Evolutionary conservation across 2,888 invertebrate species (phyloP).

Genomic region (Oscheius sp.): DNA sequence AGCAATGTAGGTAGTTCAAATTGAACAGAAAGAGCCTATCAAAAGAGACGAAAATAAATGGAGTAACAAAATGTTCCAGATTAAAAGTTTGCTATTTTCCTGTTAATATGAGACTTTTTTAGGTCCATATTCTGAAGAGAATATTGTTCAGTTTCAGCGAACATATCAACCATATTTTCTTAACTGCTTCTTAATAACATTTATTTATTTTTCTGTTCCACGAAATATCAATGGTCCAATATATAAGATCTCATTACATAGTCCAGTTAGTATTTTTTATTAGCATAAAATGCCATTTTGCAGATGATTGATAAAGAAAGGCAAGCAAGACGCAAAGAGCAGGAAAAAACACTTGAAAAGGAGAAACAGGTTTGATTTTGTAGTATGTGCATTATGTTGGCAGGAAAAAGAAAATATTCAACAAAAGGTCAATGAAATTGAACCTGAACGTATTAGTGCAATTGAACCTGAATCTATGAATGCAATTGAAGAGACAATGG

Average conservation of each 20-base stretch:
- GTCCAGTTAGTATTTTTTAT: background rate
- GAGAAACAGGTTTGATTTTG: too few species aligned
- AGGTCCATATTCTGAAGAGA: conserved; percentile 47
- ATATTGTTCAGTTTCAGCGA: conserved; percentile 38
- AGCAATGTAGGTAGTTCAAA: conserved; percentile 31
- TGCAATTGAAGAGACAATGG: too few species aligned
- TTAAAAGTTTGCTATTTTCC: conserved; percentile 19
- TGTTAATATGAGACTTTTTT: background rate
- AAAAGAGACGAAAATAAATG: conserved; percentile 27
- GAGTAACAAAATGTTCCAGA: conserved; percentile 40
- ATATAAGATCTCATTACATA: too few species aligned
- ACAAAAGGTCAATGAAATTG: background rate
- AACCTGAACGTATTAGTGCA: too few species aligned
- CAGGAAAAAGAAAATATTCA: too few species aligned
- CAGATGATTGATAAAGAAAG: background rate
- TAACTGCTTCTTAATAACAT: conserved; percentile 46
- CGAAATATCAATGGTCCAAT: conserved; percentile 27
- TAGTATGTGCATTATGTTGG: too few species aligned
- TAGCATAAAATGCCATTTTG: background rate
- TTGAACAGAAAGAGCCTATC: conserved; percentile 29
- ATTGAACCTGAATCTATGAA: too few species aligned
- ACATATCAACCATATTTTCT: conserved; percentile 45
- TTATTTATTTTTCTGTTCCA: conserved; percentile 35
- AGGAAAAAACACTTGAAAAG: background rate
- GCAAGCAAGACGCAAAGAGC: background rate